Evolutionary conservation across 2,797 vertebrate genomes (phyloP), one percentile per base, ranked within the genome.

Genomic region (Prunella strophiata): DNA sequence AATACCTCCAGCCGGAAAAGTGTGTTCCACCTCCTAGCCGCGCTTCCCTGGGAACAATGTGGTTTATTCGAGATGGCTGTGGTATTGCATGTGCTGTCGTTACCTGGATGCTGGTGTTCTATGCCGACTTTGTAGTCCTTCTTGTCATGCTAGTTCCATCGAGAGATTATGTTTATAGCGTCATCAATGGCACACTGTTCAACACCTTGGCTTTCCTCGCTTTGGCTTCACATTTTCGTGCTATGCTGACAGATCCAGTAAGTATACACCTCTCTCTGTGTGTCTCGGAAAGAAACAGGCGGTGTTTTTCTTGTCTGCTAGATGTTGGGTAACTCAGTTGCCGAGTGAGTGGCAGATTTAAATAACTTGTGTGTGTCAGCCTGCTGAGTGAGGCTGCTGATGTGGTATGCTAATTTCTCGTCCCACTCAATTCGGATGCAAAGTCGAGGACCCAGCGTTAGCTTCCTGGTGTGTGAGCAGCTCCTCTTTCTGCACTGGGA

Each of bases 231-330:
- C 99, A 99, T 93, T 98, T 98, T 96, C 98, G 97, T 95, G 99
- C 99, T 63, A 99, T 99, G 99, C 98, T 99, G 97, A 99, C 99
- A 51, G 99, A 99, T 97, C 99, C 99, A 87, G 99, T 99, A 98
- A 98, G 99, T 99, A 96, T 85, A 61, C 87, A 58, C 86, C 58
- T 73, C 74, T 89, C 70, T 86, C 29, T 59, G 42, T 65, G 40
- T 36, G 70, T 88, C 93, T 94, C 1, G 0, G 54, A 59, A 80
- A 88, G 85, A 93, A 91, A 50, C 27, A 59, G 61, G 57, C 11
- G 0, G 38, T 81, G 75, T 94, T 84, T 94, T 89, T 92, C 74
- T 82, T 91, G 72, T 85, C 89, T 75, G 79, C 55, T 85, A 72
- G 29, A 47, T 94, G 94, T 84, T 93, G 96, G 74, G 77, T 82